phyloP scores from a whole-genome alignment of 2,113 vertebrate species.

The Gorsachius goisagi region DNA sequence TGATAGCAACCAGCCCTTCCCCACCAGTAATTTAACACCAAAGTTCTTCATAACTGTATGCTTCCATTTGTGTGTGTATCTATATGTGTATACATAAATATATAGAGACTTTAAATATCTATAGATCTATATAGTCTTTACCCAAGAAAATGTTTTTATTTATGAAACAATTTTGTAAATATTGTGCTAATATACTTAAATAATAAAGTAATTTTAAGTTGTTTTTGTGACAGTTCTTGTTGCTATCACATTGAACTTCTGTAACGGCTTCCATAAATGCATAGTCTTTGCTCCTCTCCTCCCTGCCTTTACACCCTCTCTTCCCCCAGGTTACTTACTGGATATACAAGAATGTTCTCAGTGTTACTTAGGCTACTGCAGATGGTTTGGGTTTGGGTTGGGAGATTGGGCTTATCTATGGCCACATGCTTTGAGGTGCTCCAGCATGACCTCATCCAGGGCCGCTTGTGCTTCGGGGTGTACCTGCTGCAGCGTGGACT shows the following conservation, averaged over 20 bases:
- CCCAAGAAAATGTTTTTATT: constrained; percentile 74
- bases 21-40: constrained; percentile 73
- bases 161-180: constrained; percentile 80
- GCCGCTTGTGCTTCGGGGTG: not conserved
- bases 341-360: not conserved
- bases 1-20: not conserved
- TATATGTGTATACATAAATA: constrained; percentile 36
- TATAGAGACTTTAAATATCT: constrained; percentile 74
- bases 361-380: not conserved
- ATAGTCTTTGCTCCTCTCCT: not conserved
- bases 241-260: not conserved
- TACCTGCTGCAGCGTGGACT: not conserved
- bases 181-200: constrained; percentile 75
- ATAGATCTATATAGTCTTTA: constrained; percentile 73
- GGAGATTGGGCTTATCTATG: not conserved
- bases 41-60: constrained; percentile 69
- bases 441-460: not conserved
- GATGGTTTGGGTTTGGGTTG: not conserved
- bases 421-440: not conserved
- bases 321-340: not conserved
- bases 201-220: constrained; percentile 78
- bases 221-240: constrained; percentile 54
- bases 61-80: constrained; percentile 5
- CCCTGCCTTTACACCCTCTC: not conserved
- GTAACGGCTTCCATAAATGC: not conserved